These are phyloP conservation scores for Tricholauxania praeusta DNA, from an alignment of 2,888 invertebrate genomes.

Conservation along the genomic window DNA sequence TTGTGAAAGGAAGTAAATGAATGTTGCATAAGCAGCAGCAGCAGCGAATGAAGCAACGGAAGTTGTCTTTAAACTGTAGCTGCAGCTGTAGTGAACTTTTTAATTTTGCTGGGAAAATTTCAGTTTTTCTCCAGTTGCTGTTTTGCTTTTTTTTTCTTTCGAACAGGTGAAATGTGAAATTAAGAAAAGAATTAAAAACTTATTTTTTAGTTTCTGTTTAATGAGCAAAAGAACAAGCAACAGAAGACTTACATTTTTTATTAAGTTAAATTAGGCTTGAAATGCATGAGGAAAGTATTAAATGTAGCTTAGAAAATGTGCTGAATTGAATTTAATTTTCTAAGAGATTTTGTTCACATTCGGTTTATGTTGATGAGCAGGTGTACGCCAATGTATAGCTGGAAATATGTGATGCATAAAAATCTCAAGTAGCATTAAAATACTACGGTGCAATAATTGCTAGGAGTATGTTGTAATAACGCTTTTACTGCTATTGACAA, in stretches of 20 bases:
- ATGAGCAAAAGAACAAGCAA: no score
- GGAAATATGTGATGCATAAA: neutral
- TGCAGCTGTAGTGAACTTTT: neutral
- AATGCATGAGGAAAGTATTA: no score
- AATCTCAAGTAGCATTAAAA: no score
- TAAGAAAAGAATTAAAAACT: slow-evolving; percentile 16
- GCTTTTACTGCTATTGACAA: no score
- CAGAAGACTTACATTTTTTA: no score
- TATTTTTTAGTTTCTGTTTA: neutral
- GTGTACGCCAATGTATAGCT: neutral
- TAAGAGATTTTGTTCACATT: no score
- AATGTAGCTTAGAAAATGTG: neutral
- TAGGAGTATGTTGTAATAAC: no score
- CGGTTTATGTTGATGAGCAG: no score
- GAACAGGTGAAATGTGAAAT: slow-evolving; percentile 17
- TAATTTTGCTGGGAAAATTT: neutral
- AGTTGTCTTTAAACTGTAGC: slow-evolving; percentile 27
- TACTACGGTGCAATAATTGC: no score
- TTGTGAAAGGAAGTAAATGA: slow-evolving; percentile 20
- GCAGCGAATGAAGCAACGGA: neutral
- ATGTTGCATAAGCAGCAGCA: slow-evolving; percentile 16
- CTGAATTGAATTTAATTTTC: no score
- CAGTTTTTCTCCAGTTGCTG: neutral
- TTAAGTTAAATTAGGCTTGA: neutral
- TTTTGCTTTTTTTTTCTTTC: neutral